Conservation (phyloP, 1,140 invertebrate genomes). For the Drosophila pruinosa region DNA sequence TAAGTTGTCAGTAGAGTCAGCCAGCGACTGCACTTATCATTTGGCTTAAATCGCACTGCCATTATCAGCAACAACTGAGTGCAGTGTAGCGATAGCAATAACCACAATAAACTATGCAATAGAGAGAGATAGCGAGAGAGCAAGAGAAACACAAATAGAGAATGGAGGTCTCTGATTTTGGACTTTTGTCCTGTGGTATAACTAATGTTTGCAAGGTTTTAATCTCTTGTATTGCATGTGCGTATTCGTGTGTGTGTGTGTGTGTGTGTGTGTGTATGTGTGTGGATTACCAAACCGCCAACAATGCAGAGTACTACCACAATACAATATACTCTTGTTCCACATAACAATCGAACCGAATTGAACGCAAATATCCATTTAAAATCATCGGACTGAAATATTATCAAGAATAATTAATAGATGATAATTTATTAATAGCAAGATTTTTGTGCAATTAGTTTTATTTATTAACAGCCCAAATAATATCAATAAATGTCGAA, state of each 20-base stretch:
- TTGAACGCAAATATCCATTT: not conserved
- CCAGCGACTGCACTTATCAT: constrained; percentile 22
- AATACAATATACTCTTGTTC: not conserved
- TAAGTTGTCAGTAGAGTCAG: constrained; percentile 18
- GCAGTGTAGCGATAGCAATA: not conserved
- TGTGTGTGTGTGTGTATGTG: not conserved
- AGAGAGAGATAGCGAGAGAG: not conserved
- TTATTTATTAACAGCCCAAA: too few relatives aligned
- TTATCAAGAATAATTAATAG: not conserved
- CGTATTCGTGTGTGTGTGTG: not conserved
- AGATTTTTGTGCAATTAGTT: not conserved
- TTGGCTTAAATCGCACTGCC: constrained; percentile 38
- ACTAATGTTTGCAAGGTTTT: not conserved
- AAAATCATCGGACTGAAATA: not conserved
- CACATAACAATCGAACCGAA: not conserved
- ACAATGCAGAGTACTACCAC: constrained; percentile 4
- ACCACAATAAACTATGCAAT: constrained; percentile 16
- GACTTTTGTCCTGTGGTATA: constrained; percentile 1
- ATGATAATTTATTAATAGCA: not conserved
- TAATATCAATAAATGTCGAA: not conserved
- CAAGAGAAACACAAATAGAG: too few relatives aligned
- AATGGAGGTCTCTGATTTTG: not conserved
- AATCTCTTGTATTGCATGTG: not conserved
- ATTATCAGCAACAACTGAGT: constrained; percentile 52
- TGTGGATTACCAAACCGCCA: not conserved